These are phyloP conservation scores for Oriolus oriolus DNA, from an alignment of 2,113 vertebrate genomes.

Conservation along the genomic window DNA sequence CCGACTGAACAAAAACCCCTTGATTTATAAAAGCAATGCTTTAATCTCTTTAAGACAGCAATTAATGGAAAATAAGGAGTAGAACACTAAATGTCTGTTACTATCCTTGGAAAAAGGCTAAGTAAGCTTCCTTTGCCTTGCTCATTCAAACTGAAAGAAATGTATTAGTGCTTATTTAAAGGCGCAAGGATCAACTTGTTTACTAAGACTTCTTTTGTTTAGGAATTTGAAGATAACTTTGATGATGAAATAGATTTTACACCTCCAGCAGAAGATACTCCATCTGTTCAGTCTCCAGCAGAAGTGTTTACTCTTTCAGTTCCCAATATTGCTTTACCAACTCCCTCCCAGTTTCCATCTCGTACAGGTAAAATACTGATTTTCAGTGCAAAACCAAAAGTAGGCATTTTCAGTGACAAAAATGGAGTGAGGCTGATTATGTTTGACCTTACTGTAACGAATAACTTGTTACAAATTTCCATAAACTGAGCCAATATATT, in stretches of 20 bases:
- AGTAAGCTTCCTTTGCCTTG: neutral
- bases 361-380: constrained; percentile 75
- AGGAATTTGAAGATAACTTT: constrained; percentile 99
- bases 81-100: neutral
- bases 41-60: neutral
- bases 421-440: neutral
- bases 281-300: constrained; percentile 90
- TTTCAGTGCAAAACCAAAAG: neutral
- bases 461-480: neutral
- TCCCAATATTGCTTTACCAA: constrained; percentile 83
- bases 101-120: neutral
- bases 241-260: constrained; percentile 98
- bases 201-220: neutral
- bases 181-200: neutral
- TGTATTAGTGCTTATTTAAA: neutral
- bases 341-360: constrained; percentile 86
- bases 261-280: constrained; percentile 96
- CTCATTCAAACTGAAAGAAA: neutral
- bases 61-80: neutral
- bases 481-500: neutral
- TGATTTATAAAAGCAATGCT: neutral
- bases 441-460: neutral
- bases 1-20: neutral
- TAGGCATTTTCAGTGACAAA: neutral
- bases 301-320: constrained; percentile 96